Evolutionary conservation across 2,888 invertebrate species (phyloP).

Genomic region (Cordilura impudica): DNA sequence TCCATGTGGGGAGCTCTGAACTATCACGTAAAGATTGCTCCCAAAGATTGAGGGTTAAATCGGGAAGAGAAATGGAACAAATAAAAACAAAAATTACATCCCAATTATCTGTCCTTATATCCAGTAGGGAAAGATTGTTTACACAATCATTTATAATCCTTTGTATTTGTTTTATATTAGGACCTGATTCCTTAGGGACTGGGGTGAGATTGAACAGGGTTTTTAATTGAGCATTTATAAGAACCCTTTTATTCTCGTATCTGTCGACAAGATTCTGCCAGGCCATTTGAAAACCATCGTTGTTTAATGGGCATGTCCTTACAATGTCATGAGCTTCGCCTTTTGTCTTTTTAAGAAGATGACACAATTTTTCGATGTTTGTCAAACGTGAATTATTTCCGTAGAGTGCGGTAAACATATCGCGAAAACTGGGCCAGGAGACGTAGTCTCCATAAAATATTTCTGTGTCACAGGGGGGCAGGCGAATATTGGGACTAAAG

Average conservation of each 20-base stretch:
- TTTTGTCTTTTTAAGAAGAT: not conserved
- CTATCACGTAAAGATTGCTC: too few species aligned
- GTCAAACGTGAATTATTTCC: not conserved
- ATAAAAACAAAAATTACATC: too few species aligned
- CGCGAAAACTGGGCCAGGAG: conserved; percentile 3
- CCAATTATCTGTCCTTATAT: too few species aligned
- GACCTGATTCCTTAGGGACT: too few species aligned
- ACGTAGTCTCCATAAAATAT: not conserved
- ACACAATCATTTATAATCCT: too few species aligned
- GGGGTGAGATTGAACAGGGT: not conserved
- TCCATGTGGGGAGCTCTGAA: too few species aligned
- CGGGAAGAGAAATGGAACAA: too few species aligned
- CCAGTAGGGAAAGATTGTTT: too few species aligned
- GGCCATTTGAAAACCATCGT: not conserved
- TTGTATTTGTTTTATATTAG: too few species aligned
- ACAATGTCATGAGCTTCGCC: not conserved
- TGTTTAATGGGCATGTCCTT: not conserved
- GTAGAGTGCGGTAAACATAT: conserved; percentile 16
- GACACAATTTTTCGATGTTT: not conserved
- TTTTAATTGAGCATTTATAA: not conserved
- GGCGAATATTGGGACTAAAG: not conserved
- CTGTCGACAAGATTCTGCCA: not conserved
- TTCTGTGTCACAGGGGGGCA: not conserved
- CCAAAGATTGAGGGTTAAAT: too few species aligned
- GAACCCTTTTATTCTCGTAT: not conserved